These are phyloP conservation scores for Xestoiulus laeticollis DNA, from an alignment of 2,888 invertebrate genomes.

Conservation along the genomic window DNA sequence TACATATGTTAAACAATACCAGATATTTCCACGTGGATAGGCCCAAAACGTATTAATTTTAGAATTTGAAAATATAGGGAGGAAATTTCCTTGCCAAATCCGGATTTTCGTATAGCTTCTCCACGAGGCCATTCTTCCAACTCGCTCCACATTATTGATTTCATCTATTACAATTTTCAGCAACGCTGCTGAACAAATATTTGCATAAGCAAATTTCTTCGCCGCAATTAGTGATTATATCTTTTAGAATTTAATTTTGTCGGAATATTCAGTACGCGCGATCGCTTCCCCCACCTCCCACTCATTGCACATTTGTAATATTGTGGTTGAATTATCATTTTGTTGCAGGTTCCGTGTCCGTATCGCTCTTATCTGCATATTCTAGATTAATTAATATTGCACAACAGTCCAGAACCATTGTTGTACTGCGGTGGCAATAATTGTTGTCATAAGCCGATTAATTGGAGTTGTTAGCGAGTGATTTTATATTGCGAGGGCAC, in stretches of 20 bases:
- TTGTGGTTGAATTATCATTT: not conserved
- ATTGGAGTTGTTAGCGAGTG: conserved; percentile 9
- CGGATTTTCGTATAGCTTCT: no score
- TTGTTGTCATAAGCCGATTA: conserved; percentile 1
- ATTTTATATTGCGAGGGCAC: not conserved
- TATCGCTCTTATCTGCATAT: conserved; percentile 9
- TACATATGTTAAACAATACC: no score
- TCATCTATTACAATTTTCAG: not conserved
- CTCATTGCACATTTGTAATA: no score
- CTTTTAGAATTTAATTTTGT: not conserved
- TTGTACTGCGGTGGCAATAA: not conserved
- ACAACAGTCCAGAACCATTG: not conserved
- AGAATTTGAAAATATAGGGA: not conserved
- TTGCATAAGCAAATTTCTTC: conserved; percentile 9
- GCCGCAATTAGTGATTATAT: not conserved
- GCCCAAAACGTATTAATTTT: not conserved
- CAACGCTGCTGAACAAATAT: not conserved
- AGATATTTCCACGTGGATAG: no score
- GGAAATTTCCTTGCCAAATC: not conserved
- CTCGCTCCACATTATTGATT: not conserved
- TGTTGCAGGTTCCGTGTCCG: not conserved
- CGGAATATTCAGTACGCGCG: not conserved
- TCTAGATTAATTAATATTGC: not conserved
- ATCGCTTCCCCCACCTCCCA: not conserved
- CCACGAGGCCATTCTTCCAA: no score